These are phyloP conservation scores for Porphyrio hochstetteri DNA, from an alignment of 2,113 vertebrate genomes.

Conservation along the genomic window DNA sequence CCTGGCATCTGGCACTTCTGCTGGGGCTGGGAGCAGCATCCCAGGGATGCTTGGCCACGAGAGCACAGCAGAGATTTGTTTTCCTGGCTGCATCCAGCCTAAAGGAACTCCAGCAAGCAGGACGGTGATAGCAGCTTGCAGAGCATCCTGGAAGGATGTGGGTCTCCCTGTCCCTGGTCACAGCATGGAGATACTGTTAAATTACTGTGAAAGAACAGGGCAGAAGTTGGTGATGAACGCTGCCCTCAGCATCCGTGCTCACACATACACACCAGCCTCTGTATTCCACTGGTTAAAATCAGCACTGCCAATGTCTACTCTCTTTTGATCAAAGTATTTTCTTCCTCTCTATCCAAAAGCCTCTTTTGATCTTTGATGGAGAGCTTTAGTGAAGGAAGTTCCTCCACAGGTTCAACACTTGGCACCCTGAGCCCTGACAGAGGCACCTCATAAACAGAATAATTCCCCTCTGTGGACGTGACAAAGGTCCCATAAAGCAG, in stretches of 20 bases:
- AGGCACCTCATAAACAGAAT: background rate
- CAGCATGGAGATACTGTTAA: background rate
- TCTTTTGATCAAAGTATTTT: background rate
- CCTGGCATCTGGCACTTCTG: background rate
- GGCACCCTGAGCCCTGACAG: background rate
- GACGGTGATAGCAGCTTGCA: background rate
- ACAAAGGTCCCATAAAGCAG: background rate
- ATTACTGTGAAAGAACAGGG: background rate
- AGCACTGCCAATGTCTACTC: background rate
- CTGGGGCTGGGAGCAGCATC: background rate
- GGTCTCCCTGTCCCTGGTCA: background rate
- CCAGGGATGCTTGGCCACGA: accelerated
- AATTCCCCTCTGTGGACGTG: background rate
- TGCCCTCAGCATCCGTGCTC: background rate
- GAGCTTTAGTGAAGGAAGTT: background rate
- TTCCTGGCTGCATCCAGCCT: background rate
- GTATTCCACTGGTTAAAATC: background rate
- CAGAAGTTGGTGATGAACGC: background rate
- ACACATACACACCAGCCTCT: background rate
- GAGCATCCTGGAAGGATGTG: background rate
- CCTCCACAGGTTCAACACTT: background rate
- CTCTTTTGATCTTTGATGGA: background rate
- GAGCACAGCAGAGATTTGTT: background rate
- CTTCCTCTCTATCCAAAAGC: background rate
- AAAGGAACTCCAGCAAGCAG: background rate